Percentiles rank a stretch among this genome's conserved stretches.
Evolutionary conservation across 2,888 invertebrate species (phyloP).

Genomic region (Ecliptopera silaceata): DNA sequence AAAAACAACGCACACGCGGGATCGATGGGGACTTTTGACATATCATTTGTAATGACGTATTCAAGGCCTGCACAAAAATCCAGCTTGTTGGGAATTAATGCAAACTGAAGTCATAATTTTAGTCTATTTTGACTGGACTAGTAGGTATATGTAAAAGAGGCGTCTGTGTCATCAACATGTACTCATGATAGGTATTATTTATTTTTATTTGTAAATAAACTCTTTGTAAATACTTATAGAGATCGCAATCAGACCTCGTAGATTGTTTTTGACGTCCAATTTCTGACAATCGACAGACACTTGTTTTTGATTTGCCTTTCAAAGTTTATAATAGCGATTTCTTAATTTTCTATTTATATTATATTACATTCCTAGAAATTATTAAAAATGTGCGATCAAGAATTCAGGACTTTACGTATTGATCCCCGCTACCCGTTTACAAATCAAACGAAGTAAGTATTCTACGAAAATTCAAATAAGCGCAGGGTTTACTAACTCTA

Average conservation of each 20-base stretch:
- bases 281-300: neutral
- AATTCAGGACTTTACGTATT: conserved; percentile 68
- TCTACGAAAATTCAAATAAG: neutral
- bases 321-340: neutral
- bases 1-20: too few species aligned
- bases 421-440: conserved; percentile 72
- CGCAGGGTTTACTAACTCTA: too few species aligned
- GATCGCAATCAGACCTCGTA: neutral
- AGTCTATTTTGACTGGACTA: too few species aligned
- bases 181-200: too few species aligned
- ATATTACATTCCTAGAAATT: conserved; percentile 19
- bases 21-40: too few species aligned
- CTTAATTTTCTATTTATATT: conserved; percentile 8
- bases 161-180: too few species aligned
- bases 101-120: too few species aligned
- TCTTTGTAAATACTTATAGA: conserved; percentile 4
- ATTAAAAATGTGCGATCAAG: conserved; percentile 69
- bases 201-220: conserved; percentile 1
- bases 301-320: conserved; percentile 14
- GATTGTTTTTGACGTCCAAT: conserved; percentile 1
- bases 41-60: too few species aligned
- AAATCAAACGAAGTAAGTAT: conserved; percentile 69
- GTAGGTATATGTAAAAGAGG: too few species aligned
- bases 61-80: too few species aligned
- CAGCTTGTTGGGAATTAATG: too few species aligned